Evolutionary conservation across 2,888 invertebrate genomes (phyloP).

Genomic region (Drosophila sordidapex): DNA sequence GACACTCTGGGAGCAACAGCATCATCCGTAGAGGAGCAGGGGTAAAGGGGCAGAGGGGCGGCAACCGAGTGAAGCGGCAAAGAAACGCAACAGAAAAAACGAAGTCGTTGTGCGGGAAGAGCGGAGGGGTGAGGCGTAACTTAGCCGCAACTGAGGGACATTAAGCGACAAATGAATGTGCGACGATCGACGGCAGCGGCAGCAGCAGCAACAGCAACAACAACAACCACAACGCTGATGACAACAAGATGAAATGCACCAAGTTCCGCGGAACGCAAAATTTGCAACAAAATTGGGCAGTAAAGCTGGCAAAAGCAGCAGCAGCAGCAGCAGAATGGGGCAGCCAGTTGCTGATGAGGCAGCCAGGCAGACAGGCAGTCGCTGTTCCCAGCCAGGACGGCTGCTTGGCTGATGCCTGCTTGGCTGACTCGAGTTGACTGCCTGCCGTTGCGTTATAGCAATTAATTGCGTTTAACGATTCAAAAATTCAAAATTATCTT

Average conservation of each 20-base stretch:
- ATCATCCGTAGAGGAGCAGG: slow-evolving; percentile 17
- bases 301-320: slow-evolving; percentile 62
- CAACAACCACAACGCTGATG: slow-evolving; percentile 46
- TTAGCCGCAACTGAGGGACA: slow-evolving; percentile 69
- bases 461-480: slow-evolving; percentile 81
- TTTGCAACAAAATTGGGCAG: slow-evolving; percentile 79
- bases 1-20: slow-evolving; percentile 69
- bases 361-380: slow-evolving; percentile 28
- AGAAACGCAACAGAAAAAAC: slow-evolving; percentile 25
- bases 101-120: slow-evolving; percentile 1
- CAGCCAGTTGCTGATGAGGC: slow-evolving; percentile 47
- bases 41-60: slow-evolving; percentile 3
- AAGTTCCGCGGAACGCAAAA: slow-evolving; percentile 79
- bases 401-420: slow-evolving; percentile 14
- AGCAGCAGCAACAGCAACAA: slow-evolving; percentile 28
- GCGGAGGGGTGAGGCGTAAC: slow-evolving; percentile 2
- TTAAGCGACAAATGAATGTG: slow-evolving; percentile 79
- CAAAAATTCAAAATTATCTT: slow-evolving; percentile 78
- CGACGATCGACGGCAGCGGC: slow-evolving; percentile 69
- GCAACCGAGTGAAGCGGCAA: slow-evolving; percentile 17
- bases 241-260: slow-evolving; percentile 78
- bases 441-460: slow-evolving; percentile 74
- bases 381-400: slow-evolving; percentile 63
- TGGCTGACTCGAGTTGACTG: slow-evolving; percentile 23
- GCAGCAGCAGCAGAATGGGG: slow-evolving; percentile 43